These are phyloP conservation scores for Dynastes maya DNA, from an alignment of 2,888 invertebrate genomes.

Conservation along the genomic window DNA sequence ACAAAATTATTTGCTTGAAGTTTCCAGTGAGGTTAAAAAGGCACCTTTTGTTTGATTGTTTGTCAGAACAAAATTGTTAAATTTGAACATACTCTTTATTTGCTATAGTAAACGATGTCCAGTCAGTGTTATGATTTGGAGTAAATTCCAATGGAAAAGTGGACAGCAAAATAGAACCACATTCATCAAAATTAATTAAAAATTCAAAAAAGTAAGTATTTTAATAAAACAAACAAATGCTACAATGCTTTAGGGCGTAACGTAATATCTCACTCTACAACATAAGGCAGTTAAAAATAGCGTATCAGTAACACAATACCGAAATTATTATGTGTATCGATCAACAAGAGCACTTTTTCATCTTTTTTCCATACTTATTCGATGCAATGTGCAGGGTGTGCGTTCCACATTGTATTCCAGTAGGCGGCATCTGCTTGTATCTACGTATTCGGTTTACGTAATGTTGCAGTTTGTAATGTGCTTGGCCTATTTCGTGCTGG, in stretches of 20 bases:
- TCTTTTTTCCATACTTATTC: conserved; percentile 10
- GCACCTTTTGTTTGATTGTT: too few species aligned
- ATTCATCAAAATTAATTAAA: too few species aligned
- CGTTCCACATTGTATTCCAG: conserved; percentile 34
- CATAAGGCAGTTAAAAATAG: conserved; percentile 14
- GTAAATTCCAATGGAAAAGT: too few species aligned
- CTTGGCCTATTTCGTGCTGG: conserved; percentile 39
- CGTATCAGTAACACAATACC: conserved; percentile 4
- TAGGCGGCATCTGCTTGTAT: conserved; percentile 5
- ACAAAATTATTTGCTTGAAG: too few species aligned
- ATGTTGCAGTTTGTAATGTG: conserved; percentile 31
- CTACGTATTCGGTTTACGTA: conserved; percentile 20
- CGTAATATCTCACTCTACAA: neutral
- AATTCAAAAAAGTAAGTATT: too few species aligned
- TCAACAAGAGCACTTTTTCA: conserved; percentile 12
- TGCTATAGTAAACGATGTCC: too few species aligned
- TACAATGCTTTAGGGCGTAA: neutral
- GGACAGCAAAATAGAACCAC: too few species aligned
- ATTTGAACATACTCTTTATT: too few species aligned
- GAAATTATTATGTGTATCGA: conserved; percentile 29
- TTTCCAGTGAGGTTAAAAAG: too few species aligned
- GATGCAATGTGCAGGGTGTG: conserved; percentile 15
- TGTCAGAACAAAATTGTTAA: too few species aligned
- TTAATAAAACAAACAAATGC: neutral
- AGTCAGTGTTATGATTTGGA: too few species aligned